These are phyloP conservation scores for Delia radicum DNA, from an alignment of 1,140 invertebrate genomes.

Conservation along the genomic window DNA sequence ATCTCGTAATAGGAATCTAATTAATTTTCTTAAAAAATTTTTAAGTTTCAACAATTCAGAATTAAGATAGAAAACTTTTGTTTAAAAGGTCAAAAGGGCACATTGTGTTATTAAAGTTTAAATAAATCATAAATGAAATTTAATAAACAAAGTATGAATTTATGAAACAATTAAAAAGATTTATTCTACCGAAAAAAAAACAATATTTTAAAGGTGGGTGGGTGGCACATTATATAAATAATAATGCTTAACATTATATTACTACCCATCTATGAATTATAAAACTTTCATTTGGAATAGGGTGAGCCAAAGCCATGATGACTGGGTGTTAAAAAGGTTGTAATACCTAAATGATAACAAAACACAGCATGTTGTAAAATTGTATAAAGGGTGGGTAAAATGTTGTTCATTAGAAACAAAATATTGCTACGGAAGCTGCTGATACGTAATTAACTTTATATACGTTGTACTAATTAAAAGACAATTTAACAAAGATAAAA, in stretches of 20 bases:
- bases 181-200: not conserved
- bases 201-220: not conserved
- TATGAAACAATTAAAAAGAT: conserved; percentile 22
- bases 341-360: not conserved
- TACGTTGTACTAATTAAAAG: conserved; percentile 22
- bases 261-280: too few relatives aligned
- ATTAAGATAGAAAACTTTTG: too few relatives aligned
- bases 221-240: too few relatives aligned
- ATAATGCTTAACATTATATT: too few relatives aligned
- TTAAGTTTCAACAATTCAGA: too few relatives aligned
- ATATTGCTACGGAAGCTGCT: conserved; percentile 17
- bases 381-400: not conserved
- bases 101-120: not conserved
- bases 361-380: not conserved
- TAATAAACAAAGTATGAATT: conserved; percentile 7
- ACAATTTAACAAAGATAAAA: conserved; percentile 10
- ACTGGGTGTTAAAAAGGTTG: not conserved
- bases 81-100: not conserved
- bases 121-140: conserved; percentile 7
- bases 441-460: conserved; percentile 24
- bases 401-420: conserved; percentile 10
- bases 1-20: too few relatives aligned
- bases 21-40: too few relatives aligned
- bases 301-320: not conserved
- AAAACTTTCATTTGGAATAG: not conserved